These are phyloP conservation scores for Tetragonula clypearis DNA, from an alignment of 1,140 invertebrate genomes.

Conservation along the genomic window DNA sequence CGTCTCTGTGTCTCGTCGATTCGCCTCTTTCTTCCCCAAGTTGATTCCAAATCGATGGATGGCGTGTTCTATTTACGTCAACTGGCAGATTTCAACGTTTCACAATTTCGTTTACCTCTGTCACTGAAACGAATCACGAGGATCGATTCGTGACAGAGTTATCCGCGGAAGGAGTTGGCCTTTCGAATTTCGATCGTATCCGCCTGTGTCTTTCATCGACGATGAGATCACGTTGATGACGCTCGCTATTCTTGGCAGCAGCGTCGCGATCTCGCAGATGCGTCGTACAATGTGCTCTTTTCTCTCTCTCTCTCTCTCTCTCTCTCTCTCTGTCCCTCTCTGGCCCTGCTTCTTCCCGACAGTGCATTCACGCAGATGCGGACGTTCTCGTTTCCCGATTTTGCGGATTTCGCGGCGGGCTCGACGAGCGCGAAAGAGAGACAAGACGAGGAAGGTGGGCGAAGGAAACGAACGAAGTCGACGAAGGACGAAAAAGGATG, in stretches of 20 bases:
- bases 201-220: constrained; percentile 19
- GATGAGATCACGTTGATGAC: constrained; percentile 57
- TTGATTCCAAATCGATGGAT: background rate
- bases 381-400: constrained; percentile 56
- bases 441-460: background rate
- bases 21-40: too few species aligned
- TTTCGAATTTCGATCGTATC: constrained; percentile 32
- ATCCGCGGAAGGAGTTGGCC: constrained; percentile 34
- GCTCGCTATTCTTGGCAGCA: constrained; percentile 66
- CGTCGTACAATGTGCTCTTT: background rate
- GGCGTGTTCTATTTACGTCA: background rate
- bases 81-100: background rate
- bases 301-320: too few species aligned
- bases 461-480: background rate
- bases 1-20: background rate
- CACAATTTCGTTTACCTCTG: background rate
- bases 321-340: too few species aligned
- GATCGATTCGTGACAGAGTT: constrained; percentile 9
- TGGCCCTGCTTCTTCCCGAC: background rate
- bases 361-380: constrained; percentile 52
- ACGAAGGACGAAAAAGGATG: constrained; percentile 47
- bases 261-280: constrained; percentile 60
- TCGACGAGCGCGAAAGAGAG: background rate
- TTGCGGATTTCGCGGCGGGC: constrained; percentile 53
- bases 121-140: background rate